Base-by-base conservation (phyloP, 2,113 vertebrate species). In the Recurvirostra avosetta region DNA sequence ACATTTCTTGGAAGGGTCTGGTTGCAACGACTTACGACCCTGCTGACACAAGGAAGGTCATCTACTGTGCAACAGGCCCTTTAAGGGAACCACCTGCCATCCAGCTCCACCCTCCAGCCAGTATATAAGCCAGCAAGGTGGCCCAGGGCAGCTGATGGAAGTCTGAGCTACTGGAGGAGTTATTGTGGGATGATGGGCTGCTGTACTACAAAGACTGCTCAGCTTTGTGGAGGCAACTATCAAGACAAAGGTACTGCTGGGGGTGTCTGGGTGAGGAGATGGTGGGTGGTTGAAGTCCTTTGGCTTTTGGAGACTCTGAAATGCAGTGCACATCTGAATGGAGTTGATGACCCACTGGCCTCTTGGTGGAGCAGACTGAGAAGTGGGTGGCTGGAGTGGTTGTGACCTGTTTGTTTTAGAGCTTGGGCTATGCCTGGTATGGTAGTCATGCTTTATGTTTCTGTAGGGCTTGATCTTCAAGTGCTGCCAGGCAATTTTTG, bases 71-170 rank as follows among this genome's bases (percentile, higher is more conserved):
- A 21, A 34, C 6, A 27, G 25, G 8, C 27, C 58, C 74, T 90
- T 68, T 36, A 49, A 56, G 36, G 40, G 43, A 56, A 52, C 14
- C 15, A 41, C 43, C 52, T 75, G 70, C n/a, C 43, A 68, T 61
- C 26, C 62, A 86, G 38, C 70, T 53, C 76, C 5, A 25, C 55
- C 50, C 41, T 50, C 12, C 36, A 77, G 50, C 59, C 65, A 29
- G 9, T 20, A 22, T 61, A 82, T 90, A 92, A 92, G 6, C 4
- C 27, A 47, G 26, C 8, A 70, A 79, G 36, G 62, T 41, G 66
- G 11, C 1, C 7, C 0, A 8, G 21, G 12, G 3, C 0, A 2
- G 8, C 0, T 55, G 21, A 2, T 70, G 32, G 1, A 5, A 2
- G 15, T 26, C 0, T 90, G 7, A 8, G 65, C 5, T 63, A 0